Conservation (phyloP, 2,113 vertebrate species). For the Camelus dromedarius region DNA sequence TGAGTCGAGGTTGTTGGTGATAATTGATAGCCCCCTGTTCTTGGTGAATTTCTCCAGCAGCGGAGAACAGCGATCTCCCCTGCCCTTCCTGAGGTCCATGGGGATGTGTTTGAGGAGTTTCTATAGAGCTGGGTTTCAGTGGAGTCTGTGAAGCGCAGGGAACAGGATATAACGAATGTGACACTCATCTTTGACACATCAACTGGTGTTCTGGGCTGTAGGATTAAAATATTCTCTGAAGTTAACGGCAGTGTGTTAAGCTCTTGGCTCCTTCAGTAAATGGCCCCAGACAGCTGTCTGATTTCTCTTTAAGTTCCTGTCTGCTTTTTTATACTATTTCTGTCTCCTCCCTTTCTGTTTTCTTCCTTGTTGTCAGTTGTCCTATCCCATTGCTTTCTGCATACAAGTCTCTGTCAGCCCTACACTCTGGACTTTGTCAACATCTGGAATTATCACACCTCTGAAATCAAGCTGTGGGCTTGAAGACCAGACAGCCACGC, state of each 20-base stretch:
- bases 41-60: not conserved
- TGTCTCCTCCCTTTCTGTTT: constrained; percentile 69
- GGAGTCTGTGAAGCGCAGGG: not conserved
- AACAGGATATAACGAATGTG: not conserved
- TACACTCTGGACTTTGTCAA: constrained; percentile 70
- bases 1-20: not conserved
- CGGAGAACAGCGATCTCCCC: not conserved
- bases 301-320: constrained; percentile 74
- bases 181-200: not conserved
- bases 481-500: constrained; percentile 75
- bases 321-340: constrained; percentile 66
- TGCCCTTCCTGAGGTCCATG: not conserved
- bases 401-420: constrained; percentile 73
- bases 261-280: constrained; percentile 34
- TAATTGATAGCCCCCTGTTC: not conserved
- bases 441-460: constrained; percentile 66
- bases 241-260: not conserved
- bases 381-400: constrained; percentile 76
- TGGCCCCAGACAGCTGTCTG: constrained; percentile 57
- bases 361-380: constrained; percentile 70
- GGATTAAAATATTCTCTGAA: not conserved
- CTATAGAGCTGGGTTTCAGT: not conserved
- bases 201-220: not conserved
- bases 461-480: constrained; percentile 75
- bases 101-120: not conserved